A percentile compares a stretch with the other conserved stretches of the same genome.
phyloP scores from a whole-genome alignment of 2,888 invertebrate species.

The Drosophila anomalata region DNA sequence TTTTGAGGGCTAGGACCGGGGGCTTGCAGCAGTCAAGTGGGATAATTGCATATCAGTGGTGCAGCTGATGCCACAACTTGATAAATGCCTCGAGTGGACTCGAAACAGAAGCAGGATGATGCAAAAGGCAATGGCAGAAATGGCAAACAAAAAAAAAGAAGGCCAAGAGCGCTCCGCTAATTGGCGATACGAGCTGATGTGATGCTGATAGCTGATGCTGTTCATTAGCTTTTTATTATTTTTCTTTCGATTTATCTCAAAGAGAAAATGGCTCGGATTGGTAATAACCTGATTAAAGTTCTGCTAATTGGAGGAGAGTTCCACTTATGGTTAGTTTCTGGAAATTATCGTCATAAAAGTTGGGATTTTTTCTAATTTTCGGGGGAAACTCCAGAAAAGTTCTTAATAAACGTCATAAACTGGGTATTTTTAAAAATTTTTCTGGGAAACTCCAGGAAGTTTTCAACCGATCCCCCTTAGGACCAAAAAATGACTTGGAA shows the following conservation, averaged over 20 bases:
- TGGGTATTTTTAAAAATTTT: neutral
- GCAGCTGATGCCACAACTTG: slow-evolving; percentile 47
- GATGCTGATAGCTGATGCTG: slow-evolving; percentile 19
- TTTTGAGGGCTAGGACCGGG: slow-evolving; percentile 37
- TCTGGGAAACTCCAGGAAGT: neutral
- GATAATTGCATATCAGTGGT: slow-evolving; percentile 50
- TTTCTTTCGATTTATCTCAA: neutral
- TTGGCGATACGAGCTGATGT: slow-evolving; percentile 27
- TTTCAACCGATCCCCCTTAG: neutral
- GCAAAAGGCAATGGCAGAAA: neutral
- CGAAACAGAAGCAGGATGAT: slow-evolving; percentile 13
- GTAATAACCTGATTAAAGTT: slow-evolving; percentile 20
- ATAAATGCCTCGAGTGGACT: slow-evolving; percentile 43
- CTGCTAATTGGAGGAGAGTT: neutral
- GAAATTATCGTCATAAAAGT: too few species aligned
- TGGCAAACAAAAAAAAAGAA: neutral
- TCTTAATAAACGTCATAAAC: too few species aligned
- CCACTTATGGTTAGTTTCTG: neutral
- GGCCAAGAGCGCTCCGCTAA: slow-evolving; percentile 21
- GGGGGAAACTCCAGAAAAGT: neutral
- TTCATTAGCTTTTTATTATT: slow-evolving; percentile 24
- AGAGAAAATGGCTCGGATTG: slow-evolving; percentile 14
- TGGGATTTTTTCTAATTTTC: neutral
- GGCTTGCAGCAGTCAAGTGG: slow-evolving; percentile 36
- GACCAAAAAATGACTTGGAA: neutral